Conservation (phyloP, 2,888 invertebrate species). For the Lacanobia oleracea region DNA sequence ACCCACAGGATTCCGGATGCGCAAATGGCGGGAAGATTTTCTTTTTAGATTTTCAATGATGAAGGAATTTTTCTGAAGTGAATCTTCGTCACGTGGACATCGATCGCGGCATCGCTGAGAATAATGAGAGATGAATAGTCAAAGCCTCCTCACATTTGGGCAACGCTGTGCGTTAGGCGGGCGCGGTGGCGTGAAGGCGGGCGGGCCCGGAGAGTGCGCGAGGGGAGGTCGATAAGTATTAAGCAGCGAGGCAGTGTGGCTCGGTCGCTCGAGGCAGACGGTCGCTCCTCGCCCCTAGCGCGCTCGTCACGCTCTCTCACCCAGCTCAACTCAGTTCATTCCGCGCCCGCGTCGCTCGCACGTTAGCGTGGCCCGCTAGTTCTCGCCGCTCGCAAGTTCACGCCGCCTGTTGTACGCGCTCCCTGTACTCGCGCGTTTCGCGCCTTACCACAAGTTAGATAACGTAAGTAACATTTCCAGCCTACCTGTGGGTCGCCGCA, state of each 20-base stretch:
- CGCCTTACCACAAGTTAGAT: constrained; percentile 34
- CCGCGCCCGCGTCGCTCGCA: constrained; percentile 62
- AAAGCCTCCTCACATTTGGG: constrained; percentile 84
- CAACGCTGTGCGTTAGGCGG: constrained; percentile 82
- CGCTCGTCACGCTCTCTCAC: constrained; percentile 49
- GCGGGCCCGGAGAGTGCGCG: constrained; percentile 70
- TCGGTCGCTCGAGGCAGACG: constrained; percentile 71
- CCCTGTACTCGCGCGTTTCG: constrained; percentile 18
- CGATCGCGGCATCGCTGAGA: constrained; percentile 75
- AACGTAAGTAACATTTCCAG: constrained; percentile 61
- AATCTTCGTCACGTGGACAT: constrained; percentile 73
- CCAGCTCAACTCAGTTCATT: constrained; percentile 58
- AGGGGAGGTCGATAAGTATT: constrained; percentile 83
- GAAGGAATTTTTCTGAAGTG: constrained; percentile 15
- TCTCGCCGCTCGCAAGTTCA: constrained; percentile 1
- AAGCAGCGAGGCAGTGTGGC: constrained; percentile 84
- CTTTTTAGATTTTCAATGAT: neutral
- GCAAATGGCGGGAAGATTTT: neutral
- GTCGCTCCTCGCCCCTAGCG: constrained; percentile 65
- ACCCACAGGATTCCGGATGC: neutral
- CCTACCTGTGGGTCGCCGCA: constrained; percentile 48
- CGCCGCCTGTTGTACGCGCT: constrained; percentile 2
- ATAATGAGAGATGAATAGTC: constrained; percentile 86
- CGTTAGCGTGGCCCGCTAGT: constrained; percentile 17
- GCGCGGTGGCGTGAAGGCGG: constrained; percentile 79